Conservation (phyloP, 2,888 invertebrate species). For the Criorhina ranunculi region DNA sequence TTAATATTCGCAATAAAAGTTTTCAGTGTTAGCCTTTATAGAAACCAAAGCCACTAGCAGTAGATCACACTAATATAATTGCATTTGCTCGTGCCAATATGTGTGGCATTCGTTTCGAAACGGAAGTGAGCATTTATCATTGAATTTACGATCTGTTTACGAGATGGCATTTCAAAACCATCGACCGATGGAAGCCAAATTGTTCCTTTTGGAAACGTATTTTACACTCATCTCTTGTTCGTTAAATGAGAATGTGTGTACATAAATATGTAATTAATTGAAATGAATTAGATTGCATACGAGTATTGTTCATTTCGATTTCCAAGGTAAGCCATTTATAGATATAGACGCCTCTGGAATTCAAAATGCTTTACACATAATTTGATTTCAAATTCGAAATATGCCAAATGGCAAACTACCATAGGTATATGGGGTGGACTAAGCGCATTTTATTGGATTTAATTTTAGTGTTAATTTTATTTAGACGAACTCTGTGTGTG, state of each 20-base stretch:
- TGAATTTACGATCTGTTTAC: conserved; percentile 39
- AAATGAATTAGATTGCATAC: conserved; percentile 3
- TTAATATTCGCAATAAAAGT: neutral
- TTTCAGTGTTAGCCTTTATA: neutral
- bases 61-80: conserved; percentile 12
- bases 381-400: neutral
- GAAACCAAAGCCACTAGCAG: neutral
- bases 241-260: neutral
- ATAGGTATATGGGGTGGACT: conserved; percentile 5
- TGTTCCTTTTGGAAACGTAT: neutral
- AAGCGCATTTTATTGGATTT: neutral
- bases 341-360: neutral
- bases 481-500: neutral
- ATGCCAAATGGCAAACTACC: neutral
- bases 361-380: neutral
- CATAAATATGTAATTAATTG: conserved; percentile 22
- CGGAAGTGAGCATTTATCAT: conserved; percentile 24
- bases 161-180: conserved; percentile 13
- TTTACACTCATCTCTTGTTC: neutral
- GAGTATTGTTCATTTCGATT: neutral
- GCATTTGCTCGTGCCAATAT: conserved; percentile 17
- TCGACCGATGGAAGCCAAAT: conserved; percentile 27
- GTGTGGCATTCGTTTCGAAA: neutral
- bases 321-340: neutral
- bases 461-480: conserved; percentile 1